Conservation (phyloP, 2,113 vertebrate species). For the Puffinus mauretanicus region DNA sequence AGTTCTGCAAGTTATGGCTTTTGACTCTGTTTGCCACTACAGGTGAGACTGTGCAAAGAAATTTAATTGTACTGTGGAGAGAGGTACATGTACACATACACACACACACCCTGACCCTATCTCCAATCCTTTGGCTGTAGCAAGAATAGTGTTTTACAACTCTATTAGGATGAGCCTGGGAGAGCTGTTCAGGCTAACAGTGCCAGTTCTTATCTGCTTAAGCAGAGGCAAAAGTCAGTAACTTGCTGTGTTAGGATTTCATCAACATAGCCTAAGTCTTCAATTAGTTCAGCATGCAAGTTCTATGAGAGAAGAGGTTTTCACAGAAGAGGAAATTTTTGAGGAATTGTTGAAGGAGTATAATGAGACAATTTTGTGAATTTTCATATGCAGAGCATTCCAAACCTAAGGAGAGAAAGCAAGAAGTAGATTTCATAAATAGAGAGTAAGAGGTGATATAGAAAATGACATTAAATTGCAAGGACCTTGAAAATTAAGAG, state of each 20-base stretch:
- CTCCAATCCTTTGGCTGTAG: neutral
- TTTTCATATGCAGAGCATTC: neutral
- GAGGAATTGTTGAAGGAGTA: neutral
- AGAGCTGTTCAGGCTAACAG: neutral
- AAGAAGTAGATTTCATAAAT: neutral
- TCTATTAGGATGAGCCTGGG: neutral
- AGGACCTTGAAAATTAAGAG: neutral
- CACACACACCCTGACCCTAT: neutral
- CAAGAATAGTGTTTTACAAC: neutral
- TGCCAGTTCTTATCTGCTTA: neutral
- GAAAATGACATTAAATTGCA: neutral
- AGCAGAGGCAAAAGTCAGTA: neutral
- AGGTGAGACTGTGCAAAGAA: neutral
- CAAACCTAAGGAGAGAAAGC: neutral
- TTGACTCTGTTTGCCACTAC: neutral
- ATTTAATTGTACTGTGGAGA: neutral
- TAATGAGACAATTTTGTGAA: neutral
- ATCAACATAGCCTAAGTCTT: neutral
- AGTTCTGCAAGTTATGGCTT: neutral
- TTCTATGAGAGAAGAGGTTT: neutral
- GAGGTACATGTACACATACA: neutral
- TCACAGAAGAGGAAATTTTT: neutral
- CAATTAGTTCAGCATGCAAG: neutral
- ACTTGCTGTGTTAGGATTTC: neutral
- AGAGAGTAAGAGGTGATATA: neutral